Conservation (phyloP, 92 coral and sea anemone genomes). For the Epizoanthus rinbou region DNA sequence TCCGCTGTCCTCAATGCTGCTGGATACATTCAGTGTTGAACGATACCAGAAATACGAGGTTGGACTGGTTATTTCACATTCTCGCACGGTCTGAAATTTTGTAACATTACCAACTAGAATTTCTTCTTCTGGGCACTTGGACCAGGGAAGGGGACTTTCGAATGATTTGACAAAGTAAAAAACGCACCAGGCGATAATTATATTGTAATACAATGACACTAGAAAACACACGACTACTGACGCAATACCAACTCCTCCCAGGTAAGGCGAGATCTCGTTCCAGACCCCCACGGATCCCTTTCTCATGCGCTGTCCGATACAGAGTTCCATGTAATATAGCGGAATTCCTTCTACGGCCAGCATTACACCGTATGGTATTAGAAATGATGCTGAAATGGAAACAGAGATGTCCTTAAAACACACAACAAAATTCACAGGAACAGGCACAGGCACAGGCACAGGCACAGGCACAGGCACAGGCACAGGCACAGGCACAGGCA, state of each 20-base stretch:
- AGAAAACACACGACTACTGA: slow-evolving; percentile 95
- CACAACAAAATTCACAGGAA: neutral
- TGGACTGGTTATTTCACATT: slow-evolving; percentile 76
- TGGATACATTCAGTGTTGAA: slow-evolving; percentile 79
- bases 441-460: too few relatives aligned
- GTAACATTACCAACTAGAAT: slow-evolving; percentile 72
- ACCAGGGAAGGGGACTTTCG: slow-evolving; percentile 95
- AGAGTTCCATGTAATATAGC: slow-evolving; percentile 95
- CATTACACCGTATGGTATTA: slow-evolving; percentile 97
- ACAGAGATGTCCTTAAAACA: neutral
- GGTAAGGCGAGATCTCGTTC: slow-evolving; percentile 98
- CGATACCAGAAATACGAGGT: slow-evolving; percentile 98
- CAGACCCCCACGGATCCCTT: slow-evolving; percentile 99
- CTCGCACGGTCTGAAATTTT: slow-evolving; percentile 59
- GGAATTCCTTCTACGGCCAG: slow-evolving; percentile 98
- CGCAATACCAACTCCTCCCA: slow-evolving; percentile 95
- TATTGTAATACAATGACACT: slow-evolving; percentile 93
- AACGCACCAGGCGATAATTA: slow-evolving; percentile 96
- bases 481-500: too few relatives aligned
- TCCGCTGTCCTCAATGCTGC: slow-evolving; percentile 83
- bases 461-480: too few relatives aligned
- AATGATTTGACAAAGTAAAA: slow-evolving; percentile 95
- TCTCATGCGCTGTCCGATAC: slow-evolving; percentile 98
- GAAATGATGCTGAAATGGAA: slow-evolving; percentile 80
- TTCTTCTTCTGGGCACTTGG: slow-evolving; percentile 80